Conservation (phyloP, 1,140 invertebrate genomes). For the Potamilus streckersoni region DNA sequence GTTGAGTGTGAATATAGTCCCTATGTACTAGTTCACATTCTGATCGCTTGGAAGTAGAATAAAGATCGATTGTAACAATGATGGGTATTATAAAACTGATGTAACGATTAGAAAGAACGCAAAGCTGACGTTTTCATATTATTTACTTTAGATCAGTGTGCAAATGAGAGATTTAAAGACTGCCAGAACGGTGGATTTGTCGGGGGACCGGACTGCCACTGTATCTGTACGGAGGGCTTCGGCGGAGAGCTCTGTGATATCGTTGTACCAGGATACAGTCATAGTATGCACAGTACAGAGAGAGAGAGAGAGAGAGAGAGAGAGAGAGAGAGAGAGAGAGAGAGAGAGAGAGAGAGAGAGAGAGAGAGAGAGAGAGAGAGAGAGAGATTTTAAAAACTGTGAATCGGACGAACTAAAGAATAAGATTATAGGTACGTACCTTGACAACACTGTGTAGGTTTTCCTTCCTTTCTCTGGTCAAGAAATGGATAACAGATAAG, state of each 20-base stretch:
- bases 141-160: conserved; percentile 19
- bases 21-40: background rate
- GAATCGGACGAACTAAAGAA: too few relatives aligned
- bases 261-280: conserved; percentile 32
- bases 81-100: background rate
- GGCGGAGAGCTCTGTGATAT: conserved; percentile 34
- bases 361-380: too few relatives aligned
- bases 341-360: too few relatives aligned
- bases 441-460: too few relatives aligned
- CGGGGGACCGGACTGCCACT: conserved; percentile 31
- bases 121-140: background rate
- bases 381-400: too few relatives aligned
- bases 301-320: too few relatives aligned
- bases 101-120: background rate
- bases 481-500: too few relatives aligned
- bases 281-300: conserved; percentile 17
- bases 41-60: background rate
- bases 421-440: too few relatives aligned
- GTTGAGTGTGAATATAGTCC: background rate
- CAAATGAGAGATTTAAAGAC: background rate
- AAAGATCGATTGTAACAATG: background rate
- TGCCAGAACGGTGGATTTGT: conserved; percentile 40
- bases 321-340: too few relatives aligned
- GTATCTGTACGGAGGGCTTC: conserved; percentile 42
- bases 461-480: too few relatives aligned